A percentile compares a stretch with the other conserved stretches of the same genome.
These are phyloP conservation scores for Danio albolineatus DNA, from an alignment of 2,797 vertebrate genomes.

Conservation along the genomic window DNA sequence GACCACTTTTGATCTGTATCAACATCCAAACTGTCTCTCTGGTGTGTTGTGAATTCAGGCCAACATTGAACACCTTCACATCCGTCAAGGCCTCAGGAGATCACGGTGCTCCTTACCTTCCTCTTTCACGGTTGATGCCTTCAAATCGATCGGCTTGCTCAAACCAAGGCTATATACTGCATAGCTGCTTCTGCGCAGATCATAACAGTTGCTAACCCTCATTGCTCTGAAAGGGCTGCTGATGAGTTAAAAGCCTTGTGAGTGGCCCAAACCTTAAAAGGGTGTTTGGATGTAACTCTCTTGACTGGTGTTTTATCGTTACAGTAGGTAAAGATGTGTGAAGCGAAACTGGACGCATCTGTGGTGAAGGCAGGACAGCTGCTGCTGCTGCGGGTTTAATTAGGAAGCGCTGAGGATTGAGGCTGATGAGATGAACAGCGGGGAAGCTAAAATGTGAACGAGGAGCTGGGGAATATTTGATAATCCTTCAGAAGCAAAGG, in stretches of 20 bases:
- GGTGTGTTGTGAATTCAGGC: not conserved
- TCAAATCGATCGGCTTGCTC: conserved; percentile 44
- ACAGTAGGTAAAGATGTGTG: conserved; percentile 23
- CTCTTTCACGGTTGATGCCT: conserved; percentile 32
- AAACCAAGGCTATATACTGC: conserved; percentile 18
- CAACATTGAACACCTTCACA: not conserved
- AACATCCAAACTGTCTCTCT: not conserved
- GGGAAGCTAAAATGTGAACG: not conserved
- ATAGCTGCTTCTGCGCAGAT: conserved; percentile 14
- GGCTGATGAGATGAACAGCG: conserved; percentile 14
- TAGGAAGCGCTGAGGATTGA: conserved; percentile 18
- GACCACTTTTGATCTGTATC: too few relatives aligned
- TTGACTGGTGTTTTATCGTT: not conserved
- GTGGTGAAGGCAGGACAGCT: conserved; percentile 26
- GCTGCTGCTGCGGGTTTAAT: conserved; percentile 55
- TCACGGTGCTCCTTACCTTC: conserved; percentile 9
- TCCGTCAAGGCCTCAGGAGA: conserved; percentile 23
- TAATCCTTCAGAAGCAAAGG: not conserved
- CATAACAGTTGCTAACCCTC: conserved; percentile 23
- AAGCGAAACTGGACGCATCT: conserved; percentile 31
- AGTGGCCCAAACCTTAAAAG: not conserved
- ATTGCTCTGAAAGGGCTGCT: not conserved
- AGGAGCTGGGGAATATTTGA: not conserved
- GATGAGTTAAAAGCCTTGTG: not conserved
- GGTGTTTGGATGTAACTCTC: not conserved